phyloP scores from a whole-genome alignment of 1,140 invertebrate genomes.

The Carcinoscorpius rotundicauda region DNA sequence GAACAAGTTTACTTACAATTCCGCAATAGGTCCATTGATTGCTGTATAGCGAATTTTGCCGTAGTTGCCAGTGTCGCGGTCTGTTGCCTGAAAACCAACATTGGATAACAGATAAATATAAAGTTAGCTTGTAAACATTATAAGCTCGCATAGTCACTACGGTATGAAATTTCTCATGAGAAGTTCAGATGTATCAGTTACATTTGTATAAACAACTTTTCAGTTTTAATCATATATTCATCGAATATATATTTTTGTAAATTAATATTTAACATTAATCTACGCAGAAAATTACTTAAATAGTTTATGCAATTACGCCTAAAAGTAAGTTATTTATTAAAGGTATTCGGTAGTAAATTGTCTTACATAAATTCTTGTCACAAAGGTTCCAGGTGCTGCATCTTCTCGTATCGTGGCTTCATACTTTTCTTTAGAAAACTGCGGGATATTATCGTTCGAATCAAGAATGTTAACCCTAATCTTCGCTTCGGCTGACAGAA shows the following conservation, averaged over 20 bases:
- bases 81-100: constrained; percentile 44
- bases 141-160: too few species aligned
- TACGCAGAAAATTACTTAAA: too few species aligned
- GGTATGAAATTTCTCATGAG: too few species aligned
- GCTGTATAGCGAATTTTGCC: constrained; percentile 60
- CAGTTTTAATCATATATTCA: too few species aligned
- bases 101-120: neutral
- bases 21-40: constrained; percentile 50
- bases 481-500: constrained; percentile 50
- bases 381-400: constrained; percentile 54
- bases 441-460: constrained; percentile 77
- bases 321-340: too few species aligned
- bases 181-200: neutral
- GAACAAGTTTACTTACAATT: too few species aligned
- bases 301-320: too few species aligned
- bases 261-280: too few species aligned
- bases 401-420: constrained; percentile 63
- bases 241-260: too few species aligned
- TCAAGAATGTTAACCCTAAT: constrained; percentile 71
- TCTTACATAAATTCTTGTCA: constrained; percentile 39
- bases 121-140: neutral
- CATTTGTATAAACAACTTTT: neutral
- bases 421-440: constrained; percentile 59
- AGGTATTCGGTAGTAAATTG: neutral
- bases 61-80: constrained; percentile 56